Evolutionary conservation across 2,113 vertebrate species (phyloP), one percentile per base, ranked within the genome.

Genomic region (Sinocyclocheilus maitianheensis): DNA sequence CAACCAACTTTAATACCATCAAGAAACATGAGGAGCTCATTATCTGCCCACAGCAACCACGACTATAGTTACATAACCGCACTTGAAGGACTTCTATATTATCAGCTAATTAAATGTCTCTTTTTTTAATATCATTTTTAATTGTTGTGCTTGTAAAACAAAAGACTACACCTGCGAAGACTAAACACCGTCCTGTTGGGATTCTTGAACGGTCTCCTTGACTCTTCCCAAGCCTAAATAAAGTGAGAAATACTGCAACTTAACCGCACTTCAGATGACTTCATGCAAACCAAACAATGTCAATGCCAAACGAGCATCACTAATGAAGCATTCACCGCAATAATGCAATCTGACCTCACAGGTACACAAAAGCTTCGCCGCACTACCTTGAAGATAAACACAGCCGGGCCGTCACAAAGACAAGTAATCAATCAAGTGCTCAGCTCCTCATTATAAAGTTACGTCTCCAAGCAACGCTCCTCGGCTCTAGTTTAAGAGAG

Each of bases 261-360:
- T 9, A 43, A 26, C 37, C 4, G 4, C 37, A 46, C 55, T 79
- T 60, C 55, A 62, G 55, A 62, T 40, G 34, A 81, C 22, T 62
- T 80, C 37, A 37, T 53, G 46, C 65, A 71, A 83, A 71, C 46
- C 46, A 82, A 18, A 82, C 60, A 65, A 26, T 80, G 13, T 67
- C 43, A 46, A 26, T 26, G 26, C 26, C 62, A 79, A 85, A 77
- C 72, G 24, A 30, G 84, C 62, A 79, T 60, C 79, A 83, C 84
- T 88, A 84, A 88, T 71, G 81, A 83, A 83, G 43, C 24, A 85
- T 84, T 81, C 37, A 75, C 63, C 24, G 16, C 55, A 43, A 79
- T 67, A 78, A 67, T 34, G 75, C 84, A 86, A 83, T 78, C 53
- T n/a, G 76, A 67, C 81, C 69, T 58, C 11, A 18, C 69, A 43